These are phyloP conservation scores for Lacerta viridis DNA, from an alignment of 2,797 vertebrate genomes.

Conservation along the genomic window DNA sequence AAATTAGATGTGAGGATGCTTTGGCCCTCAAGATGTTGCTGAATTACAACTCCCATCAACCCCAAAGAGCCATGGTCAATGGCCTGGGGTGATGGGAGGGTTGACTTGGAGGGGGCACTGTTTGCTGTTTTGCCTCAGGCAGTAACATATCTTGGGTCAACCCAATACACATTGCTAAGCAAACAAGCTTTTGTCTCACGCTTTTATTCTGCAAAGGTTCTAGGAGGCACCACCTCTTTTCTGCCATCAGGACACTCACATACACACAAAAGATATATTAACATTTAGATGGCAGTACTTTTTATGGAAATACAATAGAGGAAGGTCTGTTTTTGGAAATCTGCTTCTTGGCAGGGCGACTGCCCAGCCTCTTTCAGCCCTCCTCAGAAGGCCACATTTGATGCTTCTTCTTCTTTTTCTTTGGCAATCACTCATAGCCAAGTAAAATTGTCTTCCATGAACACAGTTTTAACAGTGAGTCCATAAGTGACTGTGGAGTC, in stretches of 20 bases:
- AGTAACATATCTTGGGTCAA: background rate
- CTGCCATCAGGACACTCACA: background rate
- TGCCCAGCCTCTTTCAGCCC: background rate
- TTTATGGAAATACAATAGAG: background rate
- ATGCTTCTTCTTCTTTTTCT: too few species aligned
- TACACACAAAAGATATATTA: background rate
- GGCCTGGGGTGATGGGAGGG: background rate
- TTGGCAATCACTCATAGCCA: too few species aligned
- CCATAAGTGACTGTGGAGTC: too few species aligned
- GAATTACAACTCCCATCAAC: too few species aligned
- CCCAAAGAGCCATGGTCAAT: too few species aligned
- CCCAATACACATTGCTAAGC: background rate
- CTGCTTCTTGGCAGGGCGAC: background rate
- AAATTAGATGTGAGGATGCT: too few species aligned
- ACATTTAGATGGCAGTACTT: background rate
- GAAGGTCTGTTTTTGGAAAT: background rate
- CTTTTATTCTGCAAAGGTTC: background rate
- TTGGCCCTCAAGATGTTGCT: too few species aligned
- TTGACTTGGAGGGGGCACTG: background rate
- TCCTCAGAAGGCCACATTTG: background rate
- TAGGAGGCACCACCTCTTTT: too few species aligned
- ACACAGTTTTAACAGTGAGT: too few species aligned
- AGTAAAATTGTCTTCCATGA: too few species aligned
- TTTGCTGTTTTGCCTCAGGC: background rate
- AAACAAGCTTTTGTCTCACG: background rate